Evolutionary conservation across 2,888 invertebrate species (phyloP).

Genomic region (Chrysolina oricalcia): DNA sequence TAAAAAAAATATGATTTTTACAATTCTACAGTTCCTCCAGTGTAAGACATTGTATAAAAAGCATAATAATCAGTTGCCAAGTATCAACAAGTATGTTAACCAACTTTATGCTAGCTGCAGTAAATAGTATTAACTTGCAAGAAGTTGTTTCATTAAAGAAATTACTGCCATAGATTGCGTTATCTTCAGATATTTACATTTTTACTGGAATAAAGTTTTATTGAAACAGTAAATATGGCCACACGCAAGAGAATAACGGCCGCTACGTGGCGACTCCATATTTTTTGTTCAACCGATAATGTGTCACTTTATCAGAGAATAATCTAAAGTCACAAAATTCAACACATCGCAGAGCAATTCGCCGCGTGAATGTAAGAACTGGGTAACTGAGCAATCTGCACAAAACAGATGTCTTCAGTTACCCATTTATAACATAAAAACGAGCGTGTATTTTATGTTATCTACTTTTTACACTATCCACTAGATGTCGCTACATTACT

Average conservation of each 20-base stretch:
- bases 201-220: neutral
- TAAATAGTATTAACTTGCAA: neutral
- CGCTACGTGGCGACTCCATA: neutral
- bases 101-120: neutral
- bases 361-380: no score
- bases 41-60: neutral
- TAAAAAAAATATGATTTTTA: no score
- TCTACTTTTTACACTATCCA: no score
- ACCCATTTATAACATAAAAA: no score
- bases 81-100: neutral
- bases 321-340: conserved; percentile 1
- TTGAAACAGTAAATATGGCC: neutral
- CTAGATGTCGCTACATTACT: no score
- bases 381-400: no score
- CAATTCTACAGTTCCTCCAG: no score
- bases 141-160: neutral
- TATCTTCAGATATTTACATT: neutral
- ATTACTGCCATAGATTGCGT: neutral
- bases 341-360: neutral
- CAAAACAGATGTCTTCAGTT: no score
- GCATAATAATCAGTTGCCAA: conserved; percentile 5
- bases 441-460: no score
- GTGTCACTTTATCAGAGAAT: neutral
- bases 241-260: neutral
- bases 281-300: neutral